Evolutionary conservation across 2,797 vertebrate genomes (phyloP), one percentile per base, ranked within the genome.

Genomic region (Artibeus lituratus): DNA sequence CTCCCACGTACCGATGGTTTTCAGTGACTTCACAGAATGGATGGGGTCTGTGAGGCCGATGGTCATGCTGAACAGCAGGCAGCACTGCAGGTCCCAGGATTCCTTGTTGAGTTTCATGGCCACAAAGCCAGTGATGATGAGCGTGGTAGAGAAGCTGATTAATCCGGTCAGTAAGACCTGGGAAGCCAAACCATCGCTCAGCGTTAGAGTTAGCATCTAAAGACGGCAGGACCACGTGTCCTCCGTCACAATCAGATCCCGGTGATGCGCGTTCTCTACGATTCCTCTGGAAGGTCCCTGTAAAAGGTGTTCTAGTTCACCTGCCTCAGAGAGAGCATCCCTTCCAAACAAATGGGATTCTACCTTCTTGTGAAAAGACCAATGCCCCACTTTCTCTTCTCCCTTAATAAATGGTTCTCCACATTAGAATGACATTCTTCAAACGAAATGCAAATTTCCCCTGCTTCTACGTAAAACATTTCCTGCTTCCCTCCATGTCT

Each of bases 21-120:
- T 91, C 18, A 98, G 89, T 0, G 93, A 87, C 24, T 76, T 96
- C 89, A 95, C 94, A 3, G 97, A 96, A 81, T 94, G 74, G 29
- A 98, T 5, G 76, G 97, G 97, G 51, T 98, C 97, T n/a, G 47
- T 96, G 10, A 97, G 76, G 37, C 67, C 47, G 3, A 97, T 44
- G 1, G 29, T 57, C 37, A 97, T 87, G 62, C 89, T 95, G 42
- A 98, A 97, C 21, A 98, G 69, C 3, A 98, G 4, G 10, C 78
- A 95, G 67, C 92, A 83, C 4, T 96, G 95, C 14, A 96, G 8
- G 73, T 96, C 76, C 97, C 97, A 98, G 0, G 22, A 32, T 0
- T 74, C 18, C 4, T 44, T 39, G 15, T 90, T 95, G 67, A 95
- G 96, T 26, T 78, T 90, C 74, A 95, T 2, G 47, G 94, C 84